A percentile compares a stretch with the other conserved stretches of the same genome.
Conservation (phyloP, 2,797 vertebrate species). For the Micropoecilia bifurca region DNA sequence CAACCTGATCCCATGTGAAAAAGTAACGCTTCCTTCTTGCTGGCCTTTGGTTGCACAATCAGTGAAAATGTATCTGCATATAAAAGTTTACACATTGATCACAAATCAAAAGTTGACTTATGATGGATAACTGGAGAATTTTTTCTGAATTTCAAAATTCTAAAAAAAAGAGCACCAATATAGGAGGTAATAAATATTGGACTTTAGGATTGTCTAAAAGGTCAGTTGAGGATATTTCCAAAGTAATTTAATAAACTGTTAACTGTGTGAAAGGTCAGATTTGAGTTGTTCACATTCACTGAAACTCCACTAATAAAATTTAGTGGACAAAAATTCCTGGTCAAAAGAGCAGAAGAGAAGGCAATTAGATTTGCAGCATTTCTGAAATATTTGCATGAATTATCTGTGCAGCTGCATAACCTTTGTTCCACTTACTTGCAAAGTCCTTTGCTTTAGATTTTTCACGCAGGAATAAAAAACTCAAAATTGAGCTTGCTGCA, state of each 20-base stretch:
- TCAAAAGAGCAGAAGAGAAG: background rate
- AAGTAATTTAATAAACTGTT: background rate
- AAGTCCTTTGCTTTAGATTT: slow-evolving; percentile 93
- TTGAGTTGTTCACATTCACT: background rate
- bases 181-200: background rate
- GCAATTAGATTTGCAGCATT: slow-evolving; percentile 29
- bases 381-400: slow-evolving; percentile 24
- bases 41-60: no score
- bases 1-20: background rate
- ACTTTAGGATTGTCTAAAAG: background rate
- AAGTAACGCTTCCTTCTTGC: background rate
- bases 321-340: background rate
- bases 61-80: background rate
- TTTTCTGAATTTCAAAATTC: background rate
- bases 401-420: background rate
- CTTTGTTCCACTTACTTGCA: slow-evolving; percentile 86
- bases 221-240: background rate
- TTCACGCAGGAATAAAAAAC: slow-evolving; percentile 94
- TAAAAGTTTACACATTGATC: background rate
- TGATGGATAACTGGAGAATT: background rate
- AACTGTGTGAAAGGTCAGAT: background rate
- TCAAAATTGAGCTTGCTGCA: slow-evolving; percentile 93
- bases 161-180: background rate
- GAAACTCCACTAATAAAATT: background rate
- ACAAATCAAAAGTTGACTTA: background rate